Conservation (phyloP, 1,140 invertebrate genomes). For the Hyles vespertilio region DNA sequence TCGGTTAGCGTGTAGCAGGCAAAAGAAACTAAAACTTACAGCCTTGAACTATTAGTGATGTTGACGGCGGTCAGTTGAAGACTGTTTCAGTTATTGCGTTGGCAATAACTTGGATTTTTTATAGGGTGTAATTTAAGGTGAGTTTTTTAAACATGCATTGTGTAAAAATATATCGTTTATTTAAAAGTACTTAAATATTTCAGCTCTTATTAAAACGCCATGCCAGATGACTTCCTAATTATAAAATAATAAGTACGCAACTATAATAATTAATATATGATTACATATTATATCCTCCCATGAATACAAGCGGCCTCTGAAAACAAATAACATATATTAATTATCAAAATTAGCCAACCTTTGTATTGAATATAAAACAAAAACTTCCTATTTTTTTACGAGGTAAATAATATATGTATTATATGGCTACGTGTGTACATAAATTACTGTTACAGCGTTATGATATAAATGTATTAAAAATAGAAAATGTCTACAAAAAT, state of each 20-base stretch:
- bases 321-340: conserved; percentile 23
- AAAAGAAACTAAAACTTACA: conserved; percentile 27
- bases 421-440: neutral
- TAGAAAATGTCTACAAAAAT: too few species aligned
- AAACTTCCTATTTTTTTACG: neutral
- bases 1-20: conserved; percentile 36
- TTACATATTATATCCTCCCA: conserved; percentile 26
- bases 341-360: too few species aligned
- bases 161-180: neutral
- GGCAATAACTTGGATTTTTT: conserved; percentile 68
- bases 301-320: conserved; percentile 55
- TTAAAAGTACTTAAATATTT: neutral
- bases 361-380: too few species aligned
- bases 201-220: too few species aligned
- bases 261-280: too few species aligned
- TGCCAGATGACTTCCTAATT: too few species aligned
- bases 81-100: conserved; percentile 59
- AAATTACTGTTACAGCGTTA: too few species aligned
- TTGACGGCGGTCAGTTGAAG: conserved; percentile 52
- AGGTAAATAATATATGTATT: neutral
- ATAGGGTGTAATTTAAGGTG: conserved; percentile 45
- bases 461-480: too few species aligned
- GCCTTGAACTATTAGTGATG: conserved; percentile 57
- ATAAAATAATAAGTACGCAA: too few species aligned
- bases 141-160: neutral